Evolutionary conservation across 2,113 vertebrate genomes (phyloP), one percentile per base, ranked within the genome.

Genomic region (Siniperca knerii): DNA sequence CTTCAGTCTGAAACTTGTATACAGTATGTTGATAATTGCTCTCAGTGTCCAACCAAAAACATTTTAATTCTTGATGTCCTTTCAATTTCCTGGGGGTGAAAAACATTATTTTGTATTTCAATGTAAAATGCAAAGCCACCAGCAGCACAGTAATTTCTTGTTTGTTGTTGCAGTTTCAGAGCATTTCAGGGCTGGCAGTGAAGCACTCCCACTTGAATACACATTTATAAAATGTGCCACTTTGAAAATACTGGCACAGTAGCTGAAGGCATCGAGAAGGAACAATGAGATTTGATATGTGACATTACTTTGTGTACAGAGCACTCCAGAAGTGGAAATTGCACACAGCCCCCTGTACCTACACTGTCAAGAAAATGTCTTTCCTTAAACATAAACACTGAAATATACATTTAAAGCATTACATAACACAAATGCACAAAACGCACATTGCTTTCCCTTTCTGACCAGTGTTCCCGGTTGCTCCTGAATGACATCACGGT

Each of bases 291-390:
- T 84, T 64, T 88, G 89, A 94, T 92, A 93, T 93, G 88, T 91
- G 67, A 75, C 69, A 77, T 82, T 60, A 57, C 79, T 89, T 75
- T 69, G 44, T 83, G 78, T 85, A 73, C 67, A 82, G 46, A 91
- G 69, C 78, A 88, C 74, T 86, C 86, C 81, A 87, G 67, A 92
- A 89, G 87, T 72, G 71, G 81, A 87, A 85, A 95, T 92, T 93
- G 94, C 94, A 95, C 94, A 70, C 78, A 82, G 92, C 89, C 90
- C 90, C 93, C 87, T 83, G 82, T 77, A 93, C 69, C 78, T 74
- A 81, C 73, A 79, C 80, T 40, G 72, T 72, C 68, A 8, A 82
- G 77, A 86, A 61, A 84, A 72, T 13, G 7, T 66, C 16, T 81
- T 83, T 74, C 73, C 79, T 71, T 65, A 1, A 81, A 89, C 88